Evolutionary conservation across 2,797 vertebrate genomes (phyloP).

Genomic region (Coranthus polyacanthus): DNA sequence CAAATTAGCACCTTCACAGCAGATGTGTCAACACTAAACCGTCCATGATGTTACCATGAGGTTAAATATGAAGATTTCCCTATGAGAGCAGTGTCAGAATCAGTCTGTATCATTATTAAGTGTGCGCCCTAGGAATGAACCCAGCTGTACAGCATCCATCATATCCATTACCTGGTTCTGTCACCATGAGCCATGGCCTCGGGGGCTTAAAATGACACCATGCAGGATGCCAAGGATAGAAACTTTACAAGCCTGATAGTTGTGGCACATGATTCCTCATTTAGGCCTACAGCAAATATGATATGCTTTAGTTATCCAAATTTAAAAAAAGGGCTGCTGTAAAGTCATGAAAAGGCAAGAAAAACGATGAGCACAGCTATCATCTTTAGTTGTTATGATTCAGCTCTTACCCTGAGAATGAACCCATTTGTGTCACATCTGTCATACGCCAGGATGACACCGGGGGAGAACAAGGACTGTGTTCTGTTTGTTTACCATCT

Average conservation of each 20-base stretch:
- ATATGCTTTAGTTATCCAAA: slow-evolving; percentile 16
- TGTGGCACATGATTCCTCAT: slow-evolving; percentile 6
- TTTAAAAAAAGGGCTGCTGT: slow-evolving; percentile 16
- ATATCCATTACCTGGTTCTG: slow-evolving; percentile 66
- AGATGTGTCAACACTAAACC: slow-evolving; percentile 1
- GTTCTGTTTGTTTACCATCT: slow-evolving; percentile 11
- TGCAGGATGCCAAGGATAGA: slow-evolving; percentile 34
- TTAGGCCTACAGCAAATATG: background rate
- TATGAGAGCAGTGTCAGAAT: slow-evolving; percentile 33
- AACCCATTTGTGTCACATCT: slow-evolving; percentile 28
- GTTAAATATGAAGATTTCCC: slow-evolving; percentile 38
- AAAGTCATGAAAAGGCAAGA: slow-evolving; percentile 18
- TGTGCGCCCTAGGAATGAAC: slow-evolving; percentile 55
- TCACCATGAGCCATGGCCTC: slow-evolving; percentile 50
- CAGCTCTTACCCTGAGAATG: slow-evolving; percentile 28
- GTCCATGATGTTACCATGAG: slow-evolving; percentile 14
- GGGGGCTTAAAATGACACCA: slow-evolving; percentile 39
- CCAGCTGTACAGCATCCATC: slow-evolving; percentile 53
- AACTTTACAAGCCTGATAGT: slow-evolving; percentile 38
- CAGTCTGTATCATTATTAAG: slow-evolving; percentile 46
- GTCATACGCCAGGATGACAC: slow-evolving; percentile 27
- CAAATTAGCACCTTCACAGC: background rate
- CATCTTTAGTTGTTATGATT: slow-evolving; percentile 18
- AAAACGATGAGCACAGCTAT: background rate
- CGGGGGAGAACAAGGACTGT: too few relatives aligned